Evolutionary conservation across 2,113 vertebrate genomes (phyloP).

Genomic region (Neofelis nebulosa): DNA sequence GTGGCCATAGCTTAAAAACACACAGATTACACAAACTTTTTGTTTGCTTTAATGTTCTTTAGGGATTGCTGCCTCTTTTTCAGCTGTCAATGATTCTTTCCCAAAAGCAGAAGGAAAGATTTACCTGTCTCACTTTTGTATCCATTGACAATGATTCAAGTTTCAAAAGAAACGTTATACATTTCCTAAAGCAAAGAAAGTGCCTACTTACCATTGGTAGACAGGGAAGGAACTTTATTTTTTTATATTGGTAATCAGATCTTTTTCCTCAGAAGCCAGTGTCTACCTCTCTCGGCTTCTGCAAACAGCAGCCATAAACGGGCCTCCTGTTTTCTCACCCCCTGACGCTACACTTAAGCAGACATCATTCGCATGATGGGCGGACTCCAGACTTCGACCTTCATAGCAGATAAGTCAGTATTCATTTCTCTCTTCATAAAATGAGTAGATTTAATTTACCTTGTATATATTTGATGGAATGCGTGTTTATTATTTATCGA

Average conservation of each 20-base stretch:
- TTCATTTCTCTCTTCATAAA: slow-evolving; percentile 39
- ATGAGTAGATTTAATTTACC: slow-evolving; percentile 11
- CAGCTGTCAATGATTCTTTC: neutral
- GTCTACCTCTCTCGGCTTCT: neutral
- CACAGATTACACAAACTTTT: neutral
- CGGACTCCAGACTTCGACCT: neutral
- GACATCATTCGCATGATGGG: neutral
- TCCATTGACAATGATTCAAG: neutral
- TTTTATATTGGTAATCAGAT: neutral
- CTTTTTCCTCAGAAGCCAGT: neutral
- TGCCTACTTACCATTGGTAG: neutral
- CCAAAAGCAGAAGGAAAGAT: neutral
- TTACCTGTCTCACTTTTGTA: neutral
- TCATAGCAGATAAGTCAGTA: slow-evolving; percentile 33
- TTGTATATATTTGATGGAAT: slow-evolving; percentile 4
- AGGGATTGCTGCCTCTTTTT: neutral
- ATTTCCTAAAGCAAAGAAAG: slow-evolving; percentile 16
- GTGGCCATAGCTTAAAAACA: neutral
- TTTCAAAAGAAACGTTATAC: neutral
- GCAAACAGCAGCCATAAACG: neutral
- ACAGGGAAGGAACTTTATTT: neutral
- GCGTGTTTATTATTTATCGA: slow-evolving; percentile 49
- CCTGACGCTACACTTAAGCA: neutral
- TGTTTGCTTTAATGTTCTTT: neutral
- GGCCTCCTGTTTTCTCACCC: neutral